These are phyloP conservation scores for Heliconius hewitsoni DNA, from an alignment of 1,140 invertebrate genomes.

Conservation along the genomic window DNA sequence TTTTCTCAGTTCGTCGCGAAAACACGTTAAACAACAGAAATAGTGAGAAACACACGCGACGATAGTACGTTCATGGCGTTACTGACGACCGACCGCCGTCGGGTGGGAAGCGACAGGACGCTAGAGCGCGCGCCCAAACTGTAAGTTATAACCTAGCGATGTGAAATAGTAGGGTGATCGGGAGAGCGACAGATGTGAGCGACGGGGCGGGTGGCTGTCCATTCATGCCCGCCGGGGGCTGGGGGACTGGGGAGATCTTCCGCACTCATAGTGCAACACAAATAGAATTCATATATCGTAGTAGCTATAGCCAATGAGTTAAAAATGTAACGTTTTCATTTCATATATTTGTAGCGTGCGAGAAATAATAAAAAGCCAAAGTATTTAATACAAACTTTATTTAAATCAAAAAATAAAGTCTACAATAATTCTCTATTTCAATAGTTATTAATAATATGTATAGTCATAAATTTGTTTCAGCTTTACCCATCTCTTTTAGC, in stretches of 20 bases:
- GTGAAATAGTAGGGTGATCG: slow-evolving; percentile 63
- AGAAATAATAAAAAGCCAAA: slow-evolving; percentile 45
- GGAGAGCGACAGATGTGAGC: slow-evolving; percentile 53
- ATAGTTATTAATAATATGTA: slow-evolving; percentile 67
- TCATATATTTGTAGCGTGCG: background rate
- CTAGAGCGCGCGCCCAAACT: slow-evolving; percentile 64
- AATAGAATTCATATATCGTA: slow-evolving; percentile 6
- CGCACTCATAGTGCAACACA: slow-evolving; percentile 39
- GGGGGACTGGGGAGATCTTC: slow-evolving; percentile 46
- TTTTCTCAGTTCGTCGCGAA: slow-evolving; percentile 30
- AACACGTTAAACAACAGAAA: slow-evolving; percentile 44
- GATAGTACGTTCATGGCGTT: slow-evolving; percentile 61
- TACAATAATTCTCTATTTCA: slow-evolving; percentile 74
- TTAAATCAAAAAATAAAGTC: slow-evolving; percentile 81
- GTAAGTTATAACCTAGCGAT: slow-evolving; percentile 62
- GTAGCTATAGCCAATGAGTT: background rate
- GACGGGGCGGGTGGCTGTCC: slow-evolving; percentile 55
- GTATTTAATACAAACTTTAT: slow-evolving; percentile 80
- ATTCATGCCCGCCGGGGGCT: slow-evolving; percentile 53
- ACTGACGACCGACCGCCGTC: slow-evolving; percentile 58
- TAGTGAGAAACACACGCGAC: slow-evolving; percentile 54
- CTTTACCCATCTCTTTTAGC: slow-evolving; percentile 57
- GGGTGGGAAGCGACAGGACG: slow-evolving; percentile 58
- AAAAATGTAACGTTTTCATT: background rate
- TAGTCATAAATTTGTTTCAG: slow-evolving; percentile 75